Conservation (phyloP, 2,797 vertebrate genomes). For the Darevskia nairensis region DNA sequence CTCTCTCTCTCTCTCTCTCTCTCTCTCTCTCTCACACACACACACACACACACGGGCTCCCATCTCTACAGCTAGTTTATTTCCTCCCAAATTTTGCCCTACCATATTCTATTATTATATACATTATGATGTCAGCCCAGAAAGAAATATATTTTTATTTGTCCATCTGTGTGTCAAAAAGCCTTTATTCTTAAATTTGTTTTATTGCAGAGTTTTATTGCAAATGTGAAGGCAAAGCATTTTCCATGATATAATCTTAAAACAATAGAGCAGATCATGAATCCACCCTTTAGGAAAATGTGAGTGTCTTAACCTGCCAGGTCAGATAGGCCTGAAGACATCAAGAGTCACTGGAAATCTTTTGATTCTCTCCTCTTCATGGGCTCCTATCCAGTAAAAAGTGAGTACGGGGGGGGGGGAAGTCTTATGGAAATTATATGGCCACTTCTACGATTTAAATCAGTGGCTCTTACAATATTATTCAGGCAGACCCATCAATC, state of each 20-base stretch:
- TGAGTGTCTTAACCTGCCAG: conserved; percentile 38
- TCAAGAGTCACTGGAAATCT: conserved; percentile 56
- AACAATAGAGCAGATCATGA: conserved; percentile 38
- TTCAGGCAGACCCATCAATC: neutral
- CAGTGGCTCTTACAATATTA: neutral
- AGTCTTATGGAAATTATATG: conserved; percentile 63
- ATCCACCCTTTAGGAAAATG: conserved; percentile 42
- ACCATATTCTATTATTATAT: neutral
- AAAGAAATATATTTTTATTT: neutral
- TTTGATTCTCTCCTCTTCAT: conserved; percentile 18
- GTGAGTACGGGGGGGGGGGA: conserved; percentile 11
- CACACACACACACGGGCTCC: too few species aligned
- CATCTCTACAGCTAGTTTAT: neutral
- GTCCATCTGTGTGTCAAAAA: fast-evolving
- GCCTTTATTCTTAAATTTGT: conserved; percentile 4
- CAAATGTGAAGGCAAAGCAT: neutral
- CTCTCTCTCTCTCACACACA: too few species aligned
- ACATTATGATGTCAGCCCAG: neutral
- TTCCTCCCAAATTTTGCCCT: neutral
- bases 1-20: too few species aligned
- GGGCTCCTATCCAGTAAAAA: conserved; percentile 60
- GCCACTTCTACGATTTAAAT: conserved; percentile 62
- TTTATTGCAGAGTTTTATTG: conserved; percentile 19
- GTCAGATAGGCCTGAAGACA: conserved; percentile 56
- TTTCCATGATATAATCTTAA: neutral